Base-by-base conservation (phyloP, 2,888 invertebrate genomes). In the Hoplodrina ambigua region DNA sequence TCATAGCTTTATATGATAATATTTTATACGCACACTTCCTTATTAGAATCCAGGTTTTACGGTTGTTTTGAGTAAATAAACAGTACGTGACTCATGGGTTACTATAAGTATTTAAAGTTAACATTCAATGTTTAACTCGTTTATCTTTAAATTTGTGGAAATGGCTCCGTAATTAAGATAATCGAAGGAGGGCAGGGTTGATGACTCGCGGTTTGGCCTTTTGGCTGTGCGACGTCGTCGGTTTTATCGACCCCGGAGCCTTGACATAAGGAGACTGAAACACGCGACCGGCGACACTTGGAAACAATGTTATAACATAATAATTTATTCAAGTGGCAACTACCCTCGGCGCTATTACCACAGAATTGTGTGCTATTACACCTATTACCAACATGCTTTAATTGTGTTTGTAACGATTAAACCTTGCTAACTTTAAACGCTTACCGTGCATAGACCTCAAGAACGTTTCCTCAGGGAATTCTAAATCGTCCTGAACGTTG, bases 131-230 rank as follows among this genome's bases (percentile, higher is more conserved):
- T 70, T 74, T 74, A 79, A 75, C 74, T 77, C 66, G 19, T 71
- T 82, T 81, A 64, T 72, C 68, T 60, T 81, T 19, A 53, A 69
- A 65, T 77, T 77, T 79, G 78, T 87, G 82, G 84, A 86, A 89
- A 88, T 81, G 83, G 76, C 75, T 69, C 68, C 66, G 86, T 84
- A 88, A 88, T 90, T 90, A 87, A 89, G 88, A 89, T 91, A 87
- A 86, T 85, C 83, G 79, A 92, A 92, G 75, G 88, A 88, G 92
- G 90, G 86, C 92, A 90, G 88, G 90, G 92, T 88, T 91, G 87
- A 86, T 85, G 85, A 87, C 87, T 86, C 70, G 63, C 74, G 65
- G 78, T 86, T 83, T 74, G 78, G 84, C 85, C 80, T 86, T 85
- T 86, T 75, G 76, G 82, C 84, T 72, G 82, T 87, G 86, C 85